Percentiles rank a stretch among this genome's conserved stretches.
phyloP scores from a whole-genome alignment of 2,888 invertebrate species.

The Zonitis immaculata region DNA sequence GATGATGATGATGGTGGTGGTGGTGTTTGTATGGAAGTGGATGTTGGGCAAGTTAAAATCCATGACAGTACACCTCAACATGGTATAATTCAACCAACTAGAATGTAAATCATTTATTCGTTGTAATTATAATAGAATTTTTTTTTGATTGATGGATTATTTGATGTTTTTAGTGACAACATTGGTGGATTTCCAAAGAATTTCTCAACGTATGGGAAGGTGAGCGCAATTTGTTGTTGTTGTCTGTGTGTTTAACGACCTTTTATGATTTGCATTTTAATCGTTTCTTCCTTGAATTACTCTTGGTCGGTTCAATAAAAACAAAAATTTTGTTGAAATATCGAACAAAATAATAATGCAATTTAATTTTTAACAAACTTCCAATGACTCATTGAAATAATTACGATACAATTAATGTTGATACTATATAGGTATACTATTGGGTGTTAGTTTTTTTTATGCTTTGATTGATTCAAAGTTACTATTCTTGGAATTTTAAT shows the following conservation, averaged over 20 bases:
- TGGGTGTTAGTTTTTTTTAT: no score
- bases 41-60: slow-evolving; percentile 67
- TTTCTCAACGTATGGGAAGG: slow-evolving; percentile 27
- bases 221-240: slow-evolving; percentile 29
- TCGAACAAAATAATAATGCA: no score
- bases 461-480: no score
- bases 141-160: slow-evolving; percentile 6
- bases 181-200: slow-evolving; percentile 28
- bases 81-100: slow-evolving; percentile 56
- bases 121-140: no score
- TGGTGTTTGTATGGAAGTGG: slow-evolving; percentile 64
- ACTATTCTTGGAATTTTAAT: no score
- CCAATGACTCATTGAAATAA: no score
- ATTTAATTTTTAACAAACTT: no score
- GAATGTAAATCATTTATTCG: slow-evolving; percentile 35
- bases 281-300: slow-evolving; percentile 10
- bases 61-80: slow-evolving; percentile 72
- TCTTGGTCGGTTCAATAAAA: neutral
- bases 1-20: slow-evolving; percentile 34
- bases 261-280: slow-evolving; percentile 18
- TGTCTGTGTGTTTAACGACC: slow-evolving; percentile 22
- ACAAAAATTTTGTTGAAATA: no score
- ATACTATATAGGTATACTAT: no score
- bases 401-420: no score
- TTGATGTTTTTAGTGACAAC: slow-evolving; percentile 25